Base-by-base conservation (phyloP, 2,888 invertebrate genomes). In the Melitaea athalia region DNA sequence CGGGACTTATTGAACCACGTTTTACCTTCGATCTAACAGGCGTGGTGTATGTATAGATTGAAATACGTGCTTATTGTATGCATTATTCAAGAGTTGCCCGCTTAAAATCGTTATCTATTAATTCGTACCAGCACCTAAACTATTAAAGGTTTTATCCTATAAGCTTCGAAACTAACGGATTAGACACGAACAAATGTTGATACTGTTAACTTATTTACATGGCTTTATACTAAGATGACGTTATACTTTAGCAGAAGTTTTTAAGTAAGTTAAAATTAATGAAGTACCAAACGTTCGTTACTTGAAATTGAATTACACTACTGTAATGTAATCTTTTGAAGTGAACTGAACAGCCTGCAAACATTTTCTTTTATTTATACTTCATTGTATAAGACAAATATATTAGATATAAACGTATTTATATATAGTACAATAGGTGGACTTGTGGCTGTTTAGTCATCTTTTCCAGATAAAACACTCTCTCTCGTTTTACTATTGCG, bases 141-240 rank as follows among this genome's bases (percentile, higher is more conserved):
- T 85, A 84, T 85, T 83, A 82, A 86, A 86, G 85, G 85, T 86
- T 85, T 82, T 80, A 77, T 69, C 74, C 76, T 82, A 80, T 86
- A 85, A 87, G 81, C 84, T 79, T 77, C 78, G 74, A 79, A 82
- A 86, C 85, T 86, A 82, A 79, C 76, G 78, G 80, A 75, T 83
- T 79, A 82, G 84, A 81, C 84, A 83, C 80, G 84, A 74, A 71
- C 82, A 81, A 81, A 79, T 84, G 82, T 80, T 83, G 81, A 82
- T 81, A 69, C 57, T 70, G 5, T 53, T 49, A 72, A 66, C 71
- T 69, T 67, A 75, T 74, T 72, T 69, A 73, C 67, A 69, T 68
- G 53, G 14, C 33, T 33, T n/a, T 31, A 33, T 33, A 55, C n/a
- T 33, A 33, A 55, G 31, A 33, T 17, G 15, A 50, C 11, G 15